phyloP scores from a whole-genome alignment of 2,113 vertebrate genomes.

The Erinaceus europaeus region DNA sequence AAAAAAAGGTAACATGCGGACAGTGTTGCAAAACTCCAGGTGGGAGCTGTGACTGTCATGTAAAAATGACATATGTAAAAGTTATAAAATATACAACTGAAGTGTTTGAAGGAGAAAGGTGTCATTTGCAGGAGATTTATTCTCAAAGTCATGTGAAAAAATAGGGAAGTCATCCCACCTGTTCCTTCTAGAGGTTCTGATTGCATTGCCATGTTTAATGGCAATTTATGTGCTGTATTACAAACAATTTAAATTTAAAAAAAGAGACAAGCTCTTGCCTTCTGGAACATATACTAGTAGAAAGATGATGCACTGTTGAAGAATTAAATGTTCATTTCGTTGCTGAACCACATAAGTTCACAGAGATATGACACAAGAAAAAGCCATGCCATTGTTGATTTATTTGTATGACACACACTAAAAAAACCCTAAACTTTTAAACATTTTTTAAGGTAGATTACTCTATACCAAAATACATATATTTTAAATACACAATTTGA shows the following conservation, averaged over 20 bases:
- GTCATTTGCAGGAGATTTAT: slow-evolving; percentile 81
- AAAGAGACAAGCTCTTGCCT: slow-evolving; percentile 75
- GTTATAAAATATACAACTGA: slow-evolving; percentile 85
- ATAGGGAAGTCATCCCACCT: slow-evolving; percentile 77
- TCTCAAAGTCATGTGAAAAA: slow-evolving; percentile 76
- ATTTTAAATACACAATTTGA: background rate
- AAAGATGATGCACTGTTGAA: slow-evolving; percentile 51
- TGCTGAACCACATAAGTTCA: slow-evolving; percentile 75
- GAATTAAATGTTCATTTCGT: slow-evolving; percentile 71
- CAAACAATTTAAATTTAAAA: slow-evolving; percentile 80
- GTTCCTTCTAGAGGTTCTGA: slow-evolving; percentile 71
- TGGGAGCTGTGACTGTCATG: slow-evolving; percentile 86
- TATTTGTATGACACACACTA: background rate
- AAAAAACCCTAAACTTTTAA: background rate
- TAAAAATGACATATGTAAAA: slow-evolving; percentile 87
- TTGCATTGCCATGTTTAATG: slow-evolving; percentile 58
- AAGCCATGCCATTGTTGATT: background rate
- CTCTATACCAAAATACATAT: background rate
- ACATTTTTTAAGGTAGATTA: background rate
- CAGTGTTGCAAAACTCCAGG: slow-evolving; percentile 88
- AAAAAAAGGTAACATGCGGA: slow-evolving; percentile 84
- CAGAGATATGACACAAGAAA: slow-evolving; percentile 63
- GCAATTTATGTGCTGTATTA: slow-evolving; percentile 75
- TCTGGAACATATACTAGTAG: slow-evolving; percentile 74
- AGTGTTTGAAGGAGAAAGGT: slow-evolving; percentile 84